phyloP scores from a whole-genome alignment of 2,113 vertebrate genomes.

The Piprites chloris region DNA sequence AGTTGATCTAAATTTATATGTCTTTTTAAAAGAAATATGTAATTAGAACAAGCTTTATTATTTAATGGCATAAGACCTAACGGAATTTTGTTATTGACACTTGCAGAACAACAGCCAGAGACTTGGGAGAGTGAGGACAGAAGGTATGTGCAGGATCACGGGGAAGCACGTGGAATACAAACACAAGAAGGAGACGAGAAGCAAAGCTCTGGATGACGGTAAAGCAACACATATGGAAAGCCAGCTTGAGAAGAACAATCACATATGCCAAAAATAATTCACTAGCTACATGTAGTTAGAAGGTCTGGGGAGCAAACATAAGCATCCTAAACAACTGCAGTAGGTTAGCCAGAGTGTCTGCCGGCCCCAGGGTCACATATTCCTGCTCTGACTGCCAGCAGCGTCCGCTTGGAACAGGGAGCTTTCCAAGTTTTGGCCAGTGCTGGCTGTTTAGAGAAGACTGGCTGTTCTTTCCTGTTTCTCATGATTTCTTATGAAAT shows the following conservation, averaged over 20 bases:
- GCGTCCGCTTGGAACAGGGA: neutral
- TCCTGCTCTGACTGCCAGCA: slow-evolving; percentile 18
- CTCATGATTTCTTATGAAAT: neutral
- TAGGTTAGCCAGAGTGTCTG: slow-evolving; percentile 59
- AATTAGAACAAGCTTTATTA: neutral
- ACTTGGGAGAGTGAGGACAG: neutral
- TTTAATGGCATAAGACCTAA: neutral
- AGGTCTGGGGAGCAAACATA: slow-evolving; percentile 33
- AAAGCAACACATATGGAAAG: slow-evolving; percentile 36
- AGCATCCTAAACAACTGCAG: slow-evolving; percentile 47
- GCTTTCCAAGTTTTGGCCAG: slow-evolving; percentile 15
- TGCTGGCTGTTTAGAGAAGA: neutral
- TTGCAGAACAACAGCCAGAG: neutral
- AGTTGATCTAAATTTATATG: neutral
- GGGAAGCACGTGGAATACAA: neutral
- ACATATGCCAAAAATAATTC: slow-evolving; percentile 40
- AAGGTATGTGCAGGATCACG: neutral
- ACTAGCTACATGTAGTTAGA: slow-evolving; percentile 15
- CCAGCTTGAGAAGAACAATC: slow-evolving; percentile 42
- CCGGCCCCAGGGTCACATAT: slow-evolving; percentile 33
- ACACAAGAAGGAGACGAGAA: slow-evolving; percentile 1
- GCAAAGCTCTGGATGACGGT: neutral
- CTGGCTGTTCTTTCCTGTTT: neutral
- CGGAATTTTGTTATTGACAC: neutral
- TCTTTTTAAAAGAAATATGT: neutral